phyloP scores from a whole-genome alignment of 2,797 vertebrate species.

The Chaetodon trifasciatus region DNA sequence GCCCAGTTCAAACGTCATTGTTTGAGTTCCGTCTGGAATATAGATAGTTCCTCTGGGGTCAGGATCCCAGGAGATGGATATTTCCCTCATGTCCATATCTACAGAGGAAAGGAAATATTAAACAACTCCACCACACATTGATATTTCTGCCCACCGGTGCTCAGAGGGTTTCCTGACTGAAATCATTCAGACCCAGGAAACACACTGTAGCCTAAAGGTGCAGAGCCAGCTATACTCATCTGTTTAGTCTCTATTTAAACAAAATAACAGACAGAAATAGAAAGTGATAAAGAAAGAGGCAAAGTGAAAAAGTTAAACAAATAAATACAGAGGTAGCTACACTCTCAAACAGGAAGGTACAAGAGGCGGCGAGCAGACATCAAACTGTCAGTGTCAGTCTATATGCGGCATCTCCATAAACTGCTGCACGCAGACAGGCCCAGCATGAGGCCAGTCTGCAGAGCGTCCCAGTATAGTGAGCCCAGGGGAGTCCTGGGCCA shows the following conservation, averaged over 20 bases:
- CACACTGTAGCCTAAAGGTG: slow-evolving; percentile 38
- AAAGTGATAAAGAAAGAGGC: slow-evolving; percentile 49
- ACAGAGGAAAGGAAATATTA: slow-evolving; percentile 84
- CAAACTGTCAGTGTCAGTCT: slow-evolving; percentile 79
- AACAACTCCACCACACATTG: slow-evolving; percentile 69
- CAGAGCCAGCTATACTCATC: slow-evolving; percentile 41
- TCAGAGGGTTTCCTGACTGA: slow-evolving; percentile 69
- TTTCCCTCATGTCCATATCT: slow-evolving; percentile 80
- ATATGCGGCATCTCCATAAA: slow-evolving; percentile 83
- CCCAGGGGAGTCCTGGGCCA: slow-evolving; percentile 75
- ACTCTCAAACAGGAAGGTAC: slow-evolving; percentile 61
- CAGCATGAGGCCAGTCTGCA: slow-evolving; percentile 76
- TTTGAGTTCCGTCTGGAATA: slow-evolving; percentile 83
- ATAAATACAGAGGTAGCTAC: slow-evolving; percentile 45
- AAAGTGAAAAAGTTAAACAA: slow-evolving; percentile 54
- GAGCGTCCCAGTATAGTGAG: slow-evolving; percentile 73
- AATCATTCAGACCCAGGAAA: slow-evolving; percentile 73
- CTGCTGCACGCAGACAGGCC: slow-evolving; percentile 78
- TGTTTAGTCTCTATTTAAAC: slow-evolving; percentile 47
- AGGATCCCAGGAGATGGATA: slow-evolving; percentile 81
- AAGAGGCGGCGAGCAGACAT: slow-evolving; percentile 58
- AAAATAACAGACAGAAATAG: slow-evolving; percentile 48
- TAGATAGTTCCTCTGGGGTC: slow-evolving; percentile 80
- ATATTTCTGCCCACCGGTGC: slow-evolving; percentile 68
- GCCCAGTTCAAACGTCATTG: slow-evolving; percentile 83